Evolutionary conservation across 2,797 vertebrate genomes (phyloP).

Genomic region (Platalea minor): DNA sequence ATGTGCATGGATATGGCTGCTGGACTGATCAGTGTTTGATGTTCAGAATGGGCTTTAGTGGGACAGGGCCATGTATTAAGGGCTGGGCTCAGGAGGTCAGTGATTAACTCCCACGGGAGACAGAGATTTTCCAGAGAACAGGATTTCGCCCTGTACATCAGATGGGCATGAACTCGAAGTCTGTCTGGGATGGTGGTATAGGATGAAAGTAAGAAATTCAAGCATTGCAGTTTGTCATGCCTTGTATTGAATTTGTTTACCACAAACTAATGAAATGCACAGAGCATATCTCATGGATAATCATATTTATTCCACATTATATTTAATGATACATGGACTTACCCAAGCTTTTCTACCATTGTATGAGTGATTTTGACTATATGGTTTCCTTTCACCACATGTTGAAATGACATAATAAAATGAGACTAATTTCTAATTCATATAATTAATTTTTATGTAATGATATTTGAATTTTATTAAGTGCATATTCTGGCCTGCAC

Average conservation of each 20-base stretch:
- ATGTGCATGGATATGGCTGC: fast-evolving
- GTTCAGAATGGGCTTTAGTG: neutral
- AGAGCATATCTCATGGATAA: neutral
- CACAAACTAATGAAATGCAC: neutral
- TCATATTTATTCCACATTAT: neutral
- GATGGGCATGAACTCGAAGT: neutral
- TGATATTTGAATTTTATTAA: conserved; percentile 40
- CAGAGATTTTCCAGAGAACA: neutral
- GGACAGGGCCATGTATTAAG: fast-evolving
- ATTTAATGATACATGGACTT: neutral
- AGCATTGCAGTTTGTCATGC: neutral
- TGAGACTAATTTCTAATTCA: neutral
- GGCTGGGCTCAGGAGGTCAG: neutral
- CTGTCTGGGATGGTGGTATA: too few relatives aligned
- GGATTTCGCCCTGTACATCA: neutral
- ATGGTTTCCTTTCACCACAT: neutral
- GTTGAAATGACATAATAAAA: conserved; percentile 25
- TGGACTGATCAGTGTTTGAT: neutral
- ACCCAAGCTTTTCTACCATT: neutral
- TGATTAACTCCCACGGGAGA: neutral
- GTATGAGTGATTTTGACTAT: neutral
- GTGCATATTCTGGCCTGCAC: neutral
- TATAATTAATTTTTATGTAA: neutral
- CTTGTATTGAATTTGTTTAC: neutral
- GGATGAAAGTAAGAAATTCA: neutral